These are phyloP conservation scores for Plecturocebus donacophilus DNA, from an alignment of 2,113 vertebrate genomes.

Conservation along the genomic window DNA sequence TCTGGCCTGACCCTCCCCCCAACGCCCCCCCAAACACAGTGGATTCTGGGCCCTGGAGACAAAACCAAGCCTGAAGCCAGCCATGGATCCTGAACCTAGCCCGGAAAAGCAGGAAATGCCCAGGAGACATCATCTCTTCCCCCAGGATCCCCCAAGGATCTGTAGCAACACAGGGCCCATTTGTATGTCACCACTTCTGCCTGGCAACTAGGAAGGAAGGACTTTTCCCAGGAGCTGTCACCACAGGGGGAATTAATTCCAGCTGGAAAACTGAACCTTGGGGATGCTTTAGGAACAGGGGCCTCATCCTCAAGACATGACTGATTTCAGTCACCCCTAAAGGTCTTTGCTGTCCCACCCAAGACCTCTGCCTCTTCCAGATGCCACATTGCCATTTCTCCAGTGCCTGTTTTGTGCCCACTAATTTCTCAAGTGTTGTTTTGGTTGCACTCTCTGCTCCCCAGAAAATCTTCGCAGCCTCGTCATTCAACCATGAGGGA, in stretches of 20 bases:
- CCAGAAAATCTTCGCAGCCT: neutral
- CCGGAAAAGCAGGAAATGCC: neutral
- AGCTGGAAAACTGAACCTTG: neutral
- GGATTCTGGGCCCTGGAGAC: neutral
- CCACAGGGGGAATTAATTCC: neutral
- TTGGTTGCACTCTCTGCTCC: neutral
- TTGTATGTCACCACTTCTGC: neutral
- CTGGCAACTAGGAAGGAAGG: accelerated
- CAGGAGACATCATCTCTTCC: accelerated
- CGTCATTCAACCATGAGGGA: neutral
- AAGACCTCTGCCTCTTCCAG: neutral
- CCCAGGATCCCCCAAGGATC: no score
- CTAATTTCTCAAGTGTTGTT: neutral
- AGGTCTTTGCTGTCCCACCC: neutral
- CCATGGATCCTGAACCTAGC: neutral
- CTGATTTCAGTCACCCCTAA: neutral
- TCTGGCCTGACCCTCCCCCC: no score
- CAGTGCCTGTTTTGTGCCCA: neutral
- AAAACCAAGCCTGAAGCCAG: conserved; percentile 1
- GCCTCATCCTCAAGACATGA: no score
- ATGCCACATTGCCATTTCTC: neutral
- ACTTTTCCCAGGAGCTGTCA: neutral
- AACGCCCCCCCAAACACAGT: neutral
- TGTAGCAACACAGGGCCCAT: neutral
- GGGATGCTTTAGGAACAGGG: neutral